Evolutionary conservation across 2,113 vertebrate species (phyloP).

Genomic region (human (Homo sapiens)): GRCh38 chr7:41791501-41792000

Average conservation of each 20-base stretch:
- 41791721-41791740: not conserved
- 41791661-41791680: not conserved
- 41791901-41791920: no score
- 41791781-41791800: not conserved
- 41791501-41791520: constrained; percentile 25
- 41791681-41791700: not conserved
- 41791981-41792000: no score
- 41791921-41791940: no score
- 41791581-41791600: not conserved
- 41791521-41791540: not conserved
- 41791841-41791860: no score
- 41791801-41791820: no score
- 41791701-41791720: not conserved
- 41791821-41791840: no score
- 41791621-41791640: not conserved
- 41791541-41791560: not conserved
- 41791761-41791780: not conserved
- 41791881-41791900: no score
- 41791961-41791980: no score
- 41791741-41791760: not conserved
- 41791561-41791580: not conserved
- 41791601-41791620: not conserved
- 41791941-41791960: no score
- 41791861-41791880: no score
- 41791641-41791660: not conserved